Conservation (phyloP, 30 jellyfish, hydroid and myxozoan species). For the Hydractinia echinata region DNA sequence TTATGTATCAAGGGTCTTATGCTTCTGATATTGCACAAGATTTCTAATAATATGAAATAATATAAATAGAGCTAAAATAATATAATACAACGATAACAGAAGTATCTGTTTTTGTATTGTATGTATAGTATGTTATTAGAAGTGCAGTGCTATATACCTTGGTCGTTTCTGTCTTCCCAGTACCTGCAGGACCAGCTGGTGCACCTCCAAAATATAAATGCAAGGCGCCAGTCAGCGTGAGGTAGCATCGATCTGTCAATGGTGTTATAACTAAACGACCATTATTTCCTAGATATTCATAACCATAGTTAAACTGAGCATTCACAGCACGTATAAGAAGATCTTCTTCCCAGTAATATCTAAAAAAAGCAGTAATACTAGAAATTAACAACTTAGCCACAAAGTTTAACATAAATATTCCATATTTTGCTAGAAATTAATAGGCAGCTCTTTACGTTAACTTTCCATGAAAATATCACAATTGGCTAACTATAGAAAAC, state of each 20-base stretch:
- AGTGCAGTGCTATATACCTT: constrained; percentile 33
- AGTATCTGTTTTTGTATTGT: too few relatives aligned
- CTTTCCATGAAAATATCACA: too few relatives aligned
- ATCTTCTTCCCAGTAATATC: constrained; percentile 97
- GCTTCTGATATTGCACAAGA: too few relatives aligned
- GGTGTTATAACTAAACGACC: constrained; percentile 99
- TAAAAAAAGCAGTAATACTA: neutral
- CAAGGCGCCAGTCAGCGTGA: constrained; percentile 92
- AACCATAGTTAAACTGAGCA: constrained; percentile 84
- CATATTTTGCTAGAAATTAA: too few relatives aligned
- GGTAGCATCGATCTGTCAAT: constrained; percentile 90
- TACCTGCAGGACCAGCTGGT: constrained; percentile 99
- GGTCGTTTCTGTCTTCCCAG: constrained; percentile 98
- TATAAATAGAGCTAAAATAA: too few relatives aligned
- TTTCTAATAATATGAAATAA: too few relatives aligned
- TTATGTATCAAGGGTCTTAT: too few relatives aligned
- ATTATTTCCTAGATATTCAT: constrained; percentile 93
- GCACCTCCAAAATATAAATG: constrained; percentile 97
- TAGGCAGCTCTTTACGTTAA: too few relatives aligned
- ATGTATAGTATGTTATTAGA: neutral
- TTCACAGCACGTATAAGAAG: constrained; percentile 87
- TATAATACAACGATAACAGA: too few relatives aligned
- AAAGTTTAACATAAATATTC: neutral
- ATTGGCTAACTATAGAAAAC: too few relatives aligned
- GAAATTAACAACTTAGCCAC: neutral